Evolutionary conservation across 2,888 invertebrate genomes (phyloP), one percentile per base, ranked within the genome.

Genomic region (Drosophila crucigera): DNA sequence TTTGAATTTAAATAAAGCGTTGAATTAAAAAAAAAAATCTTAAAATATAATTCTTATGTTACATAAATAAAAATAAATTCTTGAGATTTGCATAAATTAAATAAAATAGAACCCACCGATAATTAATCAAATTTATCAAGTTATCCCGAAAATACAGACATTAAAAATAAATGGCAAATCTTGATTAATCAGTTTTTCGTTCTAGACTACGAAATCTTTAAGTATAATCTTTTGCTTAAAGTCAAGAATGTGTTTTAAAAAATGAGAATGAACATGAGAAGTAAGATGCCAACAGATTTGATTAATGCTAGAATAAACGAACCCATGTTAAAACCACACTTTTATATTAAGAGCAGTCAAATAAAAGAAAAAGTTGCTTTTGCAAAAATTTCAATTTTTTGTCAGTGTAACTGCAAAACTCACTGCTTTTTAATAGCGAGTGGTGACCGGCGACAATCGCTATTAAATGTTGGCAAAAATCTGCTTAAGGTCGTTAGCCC

Each of bases 401-500:
- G 10, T 56, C 39, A 28, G 55, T 68, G 52, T 75, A 63, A 53
- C 55, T 53, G 39, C 35, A 11, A 2, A 25, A 10, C 10, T 31
- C n/a, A 22, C 22, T 71, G 67, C 5, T 28, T 25, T 70, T 73
- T 69, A 59, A 52, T 63, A 41, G 68, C 53, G 28, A 37, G 54
- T 43, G 65, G 59, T 43, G 33, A 31, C 16, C 52, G 39, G 39
- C 37, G 28, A 60, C 55, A 54, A 63, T 56, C 61, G 64, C 64
- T 71, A 73, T 78, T 68, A 56, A 71, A 69, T 41, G 60, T 72
- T 82, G 66, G 56, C 75, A 66, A 58, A 62, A 41, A 58, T 64
- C 61, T 73, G 72, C 61, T 54, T 63, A 67, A 70, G 84, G 84
- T 84, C 84, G 81, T 84, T 84, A 86, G 84, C 84, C 86, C 74